A percentile compares a stretch with the other conserved stretches of the same genome.
Conservation (phyloP, 2,113 vertebrate genomes). For the Pomatostomus ruficeps region DNA sequence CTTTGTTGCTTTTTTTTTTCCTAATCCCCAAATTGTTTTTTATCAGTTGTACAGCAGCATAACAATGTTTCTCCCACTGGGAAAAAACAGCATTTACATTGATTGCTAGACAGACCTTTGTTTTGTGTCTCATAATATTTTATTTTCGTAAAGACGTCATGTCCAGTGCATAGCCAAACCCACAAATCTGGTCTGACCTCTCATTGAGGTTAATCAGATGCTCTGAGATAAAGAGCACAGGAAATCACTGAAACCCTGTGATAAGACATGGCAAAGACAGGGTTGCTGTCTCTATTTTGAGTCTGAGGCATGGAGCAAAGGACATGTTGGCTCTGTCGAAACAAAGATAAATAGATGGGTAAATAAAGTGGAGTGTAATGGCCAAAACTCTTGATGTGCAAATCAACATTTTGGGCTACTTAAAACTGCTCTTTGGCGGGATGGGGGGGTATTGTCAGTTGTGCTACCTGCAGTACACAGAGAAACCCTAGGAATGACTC, state of each 20-base stretch:
- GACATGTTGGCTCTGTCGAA: not conserved
- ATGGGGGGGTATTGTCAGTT: not conserved
- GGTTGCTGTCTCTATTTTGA: not conserved
- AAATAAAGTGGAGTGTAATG: not conserved
- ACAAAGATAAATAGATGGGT: not conserved
- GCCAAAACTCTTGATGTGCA: not conserved
- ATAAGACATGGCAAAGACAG: not conserved
- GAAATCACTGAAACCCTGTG: not conserved
- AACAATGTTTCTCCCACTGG: not conserved
- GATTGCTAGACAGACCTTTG: not conserved
- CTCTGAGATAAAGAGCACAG: not conserved
- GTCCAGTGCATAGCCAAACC: not conserved
- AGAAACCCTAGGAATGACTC: not conserved
- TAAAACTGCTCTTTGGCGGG: not conserved
- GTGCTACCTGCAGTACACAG: not conserved
- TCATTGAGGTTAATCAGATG: not conserved
- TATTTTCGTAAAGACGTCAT: not conserved
- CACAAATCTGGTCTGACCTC: not conserved
- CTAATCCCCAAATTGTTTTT: not conserved
- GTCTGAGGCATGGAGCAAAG: not conserved
- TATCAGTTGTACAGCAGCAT: not conserved
- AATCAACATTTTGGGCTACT: not conserved
- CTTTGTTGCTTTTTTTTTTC: rapidly evolving
- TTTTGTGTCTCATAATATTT: not conserved
- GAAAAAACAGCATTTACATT: not conserved